A percentile compares a stretch with the other conserved stretches of the same genome.
Conservation (phyloP, 1,140 invertebrate genomes). For the Nasonia vitripennis region DNA sequence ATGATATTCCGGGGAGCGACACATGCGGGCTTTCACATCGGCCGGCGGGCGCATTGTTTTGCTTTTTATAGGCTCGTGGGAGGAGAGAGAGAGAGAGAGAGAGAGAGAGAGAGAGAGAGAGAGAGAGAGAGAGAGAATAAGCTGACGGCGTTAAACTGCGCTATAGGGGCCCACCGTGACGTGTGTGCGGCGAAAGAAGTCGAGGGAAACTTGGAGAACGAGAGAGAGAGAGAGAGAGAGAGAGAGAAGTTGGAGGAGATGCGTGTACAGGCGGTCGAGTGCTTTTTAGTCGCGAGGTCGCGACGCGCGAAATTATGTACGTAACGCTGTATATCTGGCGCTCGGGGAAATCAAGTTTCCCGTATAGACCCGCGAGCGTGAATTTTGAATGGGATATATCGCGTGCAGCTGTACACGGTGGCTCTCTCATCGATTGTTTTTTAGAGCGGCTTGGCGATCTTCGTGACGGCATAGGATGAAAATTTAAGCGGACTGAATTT, state of each 20-base stretch:
- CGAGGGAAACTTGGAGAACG: no score
- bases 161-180: neutral
- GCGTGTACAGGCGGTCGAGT: neutral
- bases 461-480: no score
- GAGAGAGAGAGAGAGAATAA: neutral
- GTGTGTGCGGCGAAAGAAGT: no score
- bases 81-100: neutral
- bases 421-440: neutral
- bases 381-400: neutral
- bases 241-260: neutral
- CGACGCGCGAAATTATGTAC: neutral
- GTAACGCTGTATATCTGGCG: neutral
- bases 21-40: neutral
- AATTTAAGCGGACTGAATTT: no score
- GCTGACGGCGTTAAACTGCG: neutral
- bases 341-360: neutral
- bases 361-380: neutral
- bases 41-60: neutral
- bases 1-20: neutral
- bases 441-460: no score
- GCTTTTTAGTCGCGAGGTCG: neutral
- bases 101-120: neutral
- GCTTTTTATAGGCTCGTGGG: constrained; percentile 2
- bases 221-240: neutral
- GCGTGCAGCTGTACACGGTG: no score